A percentile compares a stretch with the other conserved stretches of the same genome.
These are phyloP conservation scores for Notodonta dromedarius DNA, from an alignment of 2,888 invertebrate species.

Conservation along the genomic window DNA sequence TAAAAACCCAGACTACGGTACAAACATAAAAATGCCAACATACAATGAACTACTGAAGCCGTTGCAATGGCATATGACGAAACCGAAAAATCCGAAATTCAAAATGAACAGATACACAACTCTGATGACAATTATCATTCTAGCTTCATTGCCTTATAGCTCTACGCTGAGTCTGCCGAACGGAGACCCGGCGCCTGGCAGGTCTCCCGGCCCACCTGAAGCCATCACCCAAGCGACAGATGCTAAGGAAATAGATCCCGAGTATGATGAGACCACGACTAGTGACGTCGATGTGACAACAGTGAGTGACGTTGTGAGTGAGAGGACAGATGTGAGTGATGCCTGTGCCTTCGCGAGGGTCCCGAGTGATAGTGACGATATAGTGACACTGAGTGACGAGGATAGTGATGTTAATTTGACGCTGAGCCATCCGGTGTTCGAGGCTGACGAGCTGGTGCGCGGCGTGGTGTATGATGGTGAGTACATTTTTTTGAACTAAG, in stretches of 20 bases:
- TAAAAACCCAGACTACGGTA: constrained; percentile 10
- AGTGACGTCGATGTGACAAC: constrained; percentile 53
- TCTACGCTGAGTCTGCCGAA: constrained; percentile 73
- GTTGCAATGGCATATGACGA: constrained; percentile 34
- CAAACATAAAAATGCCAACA: constrained; percentile 41
- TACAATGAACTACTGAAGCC: constrained; percentile 24
- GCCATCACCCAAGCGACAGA: constrained; percentile 28
- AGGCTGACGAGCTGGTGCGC: constrained; percentile 76
- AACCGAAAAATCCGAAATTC: constrained; percentile 48
- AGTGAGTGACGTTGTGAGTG: constrained; percentile 49
- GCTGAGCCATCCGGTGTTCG: constrained; percentile 79
- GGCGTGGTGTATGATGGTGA: constrained; percentile 85
- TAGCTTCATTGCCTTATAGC: constrained; percentile 72
- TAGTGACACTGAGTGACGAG: constrained; percentile 68
- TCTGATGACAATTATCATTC: constrained; percentile 57
- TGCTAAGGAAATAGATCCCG: constrained; percentile 32
- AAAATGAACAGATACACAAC: constrained; percentile 57
- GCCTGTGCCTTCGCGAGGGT: constrained; percentile 74
- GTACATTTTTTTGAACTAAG: constrained; percentile 32
- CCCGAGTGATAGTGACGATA: constrained; percentile 72
- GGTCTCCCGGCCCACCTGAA: constrained; percentile 86
- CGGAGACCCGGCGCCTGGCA: constrained; percentile 87
- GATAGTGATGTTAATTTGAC: constrained; percentile 80
- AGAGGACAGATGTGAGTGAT: constrained; percentile 53
- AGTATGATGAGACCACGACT: constrained; percentile 48